Evolutionary conservation across 2,888 invertebrate species (phyloP), one percentile per base, ranked within the genome.

Genomic region (Fragum fragum): DNA sequence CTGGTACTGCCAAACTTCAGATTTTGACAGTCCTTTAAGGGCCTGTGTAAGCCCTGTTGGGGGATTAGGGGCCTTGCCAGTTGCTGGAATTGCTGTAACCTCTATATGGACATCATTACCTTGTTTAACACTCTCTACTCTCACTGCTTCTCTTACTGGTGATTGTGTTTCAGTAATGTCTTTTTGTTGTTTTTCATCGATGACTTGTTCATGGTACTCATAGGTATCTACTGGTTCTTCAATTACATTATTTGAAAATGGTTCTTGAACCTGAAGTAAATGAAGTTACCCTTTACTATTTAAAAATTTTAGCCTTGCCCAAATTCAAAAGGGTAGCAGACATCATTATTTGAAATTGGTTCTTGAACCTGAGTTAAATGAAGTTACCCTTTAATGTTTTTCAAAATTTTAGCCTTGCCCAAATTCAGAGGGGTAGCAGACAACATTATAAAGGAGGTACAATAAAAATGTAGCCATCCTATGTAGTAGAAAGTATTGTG

Each of bases 1-100:
- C 28, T 88, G 76, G 73, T 86, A 90, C 39, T 86, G 84, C 90
- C 90, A 90, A 32, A 77, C 77, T 16, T 89, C 88, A 16, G 90
- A 90, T 57, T 79, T 77, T 36, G 72, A 81, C 9, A 90, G 71
- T 1, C 76, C 78, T 74, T 87, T 80, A 11, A 86, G 52, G n/a
- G 87, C 76, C 36, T 42, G 69, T 47, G 63, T 69, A 55, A 85
- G 52, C 26, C 76, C 71, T 53, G 80, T 53, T 14, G 83, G 82
- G 7, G 87, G 85, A 28, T 85, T 66, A 11, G 77, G 79, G 26
- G 80, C 74, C 21, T 79, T 73, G 21, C 87, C 87, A 36, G 74
- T 72, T n/a, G 90, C 83, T 26, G 87, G 85, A 29, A 89, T 72
- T 23, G 87, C 81, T 18, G 88, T 87, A 14, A 90, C 88, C 53